A percentile compares a stretch with the other conserved stretches of the same genome.
Evolutionary conservation across 1,140 invertebrate species (phyloP).

Genomic region (Anastrepha obliqua): DNA sequence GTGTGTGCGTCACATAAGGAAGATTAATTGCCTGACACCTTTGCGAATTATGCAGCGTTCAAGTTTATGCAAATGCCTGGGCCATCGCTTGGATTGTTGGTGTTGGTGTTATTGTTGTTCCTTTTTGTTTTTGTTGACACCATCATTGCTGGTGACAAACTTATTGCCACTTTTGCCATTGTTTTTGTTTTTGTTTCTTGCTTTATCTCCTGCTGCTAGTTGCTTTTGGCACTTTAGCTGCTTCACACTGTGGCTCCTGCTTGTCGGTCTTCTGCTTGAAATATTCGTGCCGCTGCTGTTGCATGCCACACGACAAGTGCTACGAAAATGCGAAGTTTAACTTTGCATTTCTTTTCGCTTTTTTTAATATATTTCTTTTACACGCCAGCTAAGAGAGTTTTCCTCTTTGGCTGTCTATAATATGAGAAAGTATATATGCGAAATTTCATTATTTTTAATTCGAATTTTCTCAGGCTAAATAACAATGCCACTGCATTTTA

Average conservation of each 20-base stretch:
- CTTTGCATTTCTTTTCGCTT: constrained; percentile 9
- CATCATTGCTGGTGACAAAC: constrained; percentile 24
- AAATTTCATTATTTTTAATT: too few species aligned
- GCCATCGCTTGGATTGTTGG: neutral
- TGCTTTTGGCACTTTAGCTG: constrained; percentile 4
- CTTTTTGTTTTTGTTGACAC: constrained; percentile 4
- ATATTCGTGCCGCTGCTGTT: neutral
- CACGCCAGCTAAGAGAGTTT: too few species aligned
- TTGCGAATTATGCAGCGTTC: constrained; percentile 41
- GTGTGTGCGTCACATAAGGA: constrained; percentile 23
- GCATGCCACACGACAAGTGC: neutral
- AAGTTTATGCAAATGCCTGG: constrained; percentile 45
- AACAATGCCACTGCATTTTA: too few species aligned
- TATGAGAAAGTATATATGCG: too few species aligned
- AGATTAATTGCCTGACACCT: constrained; percentile 50
- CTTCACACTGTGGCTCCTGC: neutral
- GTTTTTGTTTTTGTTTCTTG: neutral
- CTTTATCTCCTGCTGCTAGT: neutral
- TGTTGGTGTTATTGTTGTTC: neutral
- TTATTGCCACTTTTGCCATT: neutral
- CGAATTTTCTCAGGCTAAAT: too few species aligned
- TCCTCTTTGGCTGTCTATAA: neutral
- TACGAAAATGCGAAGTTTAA: neutral
- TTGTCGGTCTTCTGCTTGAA: neutral
- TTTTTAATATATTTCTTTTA: neutral